Base-by-base conservation (phyloP, 1,140 invertebrate genomes). In the Sarcophaga peregrina region DNA sequence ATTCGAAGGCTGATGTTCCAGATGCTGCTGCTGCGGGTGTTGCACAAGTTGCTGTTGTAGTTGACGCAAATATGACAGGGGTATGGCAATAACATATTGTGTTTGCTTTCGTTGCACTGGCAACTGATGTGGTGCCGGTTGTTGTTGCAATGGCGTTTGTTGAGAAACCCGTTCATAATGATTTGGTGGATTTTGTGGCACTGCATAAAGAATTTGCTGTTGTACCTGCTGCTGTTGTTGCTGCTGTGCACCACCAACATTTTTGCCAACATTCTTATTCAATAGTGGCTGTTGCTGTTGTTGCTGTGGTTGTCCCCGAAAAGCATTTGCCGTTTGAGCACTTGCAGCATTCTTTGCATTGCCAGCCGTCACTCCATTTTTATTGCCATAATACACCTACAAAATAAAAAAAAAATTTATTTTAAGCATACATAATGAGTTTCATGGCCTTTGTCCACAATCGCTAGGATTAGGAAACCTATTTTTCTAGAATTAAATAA, bases 71-170 rank as follows among this genome's bases (percentile, higher is more conserved):
- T 89, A 88, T 0, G 88, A 87, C 11, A 89, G 80, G 0, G 88
- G 88, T 73, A 89, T 89, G 82, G 88, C 88, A n/a, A 89, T 89
- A 15, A 89, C 88, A 54, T 89, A 89, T 62, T 89, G 88, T 3
- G 88, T 58, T 17, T 86, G 88, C 25, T 84, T 82, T 6, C 50
- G 81, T 45, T 25, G 20, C 62, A 25, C 11, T 76, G 74, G 47
- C 13, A 15, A n/a, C 10, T 50, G 75, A 8, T 48, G 58, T 20
- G 17, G 46, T 20, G 50, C 20, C 8, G n/a, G 62, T 13, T 72
- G 81, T 25, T 82, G 81, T 17, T 72, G 81, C 37, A 37, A 11
- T 74, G 11, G 81, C 25, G 73, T 62, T 73, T 72, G 81, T 50
- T 50, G 48, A 50, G 75, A 47, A 50, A 52, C 20, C 0, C 75